Evolutionary conservation across 1,140 invertebrate species (phyloP).

Genomic region (Drosophila neocordata): DNA sequence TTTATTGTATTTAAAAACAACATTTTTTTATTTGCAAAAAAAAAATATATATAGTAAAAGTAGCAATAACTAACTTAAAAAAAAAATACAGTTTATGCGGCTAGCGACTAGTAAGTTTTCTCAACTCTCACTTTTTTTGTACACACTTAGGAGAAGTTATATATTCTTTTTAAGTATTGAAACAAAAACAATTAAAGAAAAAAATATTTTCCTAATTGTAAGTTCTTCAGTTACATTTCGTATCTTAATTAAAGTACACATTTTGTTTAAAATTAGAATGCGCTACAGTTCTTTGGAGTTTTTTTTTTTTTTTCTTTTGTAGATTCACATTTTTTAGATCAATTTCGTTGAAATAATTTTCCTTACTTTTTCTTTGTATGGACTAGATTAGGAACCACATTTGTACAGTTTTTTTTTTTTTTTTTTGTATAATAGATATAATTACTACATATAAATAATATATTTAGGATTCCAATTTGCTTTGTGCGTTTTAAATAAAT

Average conservation of each 20-base stretch:
- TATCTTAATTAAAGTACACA: slow-evolving; percentile 55
- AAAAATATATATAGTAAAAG: background rate
- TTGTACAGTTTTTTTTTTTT: slow-evolving; percentile 80
- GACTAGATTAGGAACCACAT: slow-evolving; percentile 83
- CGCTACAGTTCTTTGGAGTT: slow-evolving; percentile 65
- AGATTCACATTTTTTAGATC: slow-evolving; percentile 3
- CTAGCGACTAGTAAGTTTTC: slow-evolving; percentile 1
- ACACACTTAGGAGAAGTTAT: background rate
- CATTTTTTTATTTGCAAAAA: background rate
- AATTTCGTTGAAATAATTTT: slow-evolving; percentile 48
- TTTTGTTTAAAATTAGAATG: slow-evolving; percentile 41
- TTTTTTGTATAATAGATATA: slow-evolving; percentile 59
- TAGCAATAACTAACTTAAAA: background rate
- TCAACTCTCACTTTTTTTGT: background rate
- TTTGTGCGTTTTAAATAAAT: slow-evolving; percentile 21
- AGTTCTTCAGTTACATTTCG: background rate
- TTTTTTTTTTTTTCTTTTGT: background rate
- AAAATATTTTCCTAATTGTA: slow-evolving; percentile 3
- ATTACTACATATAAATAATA: slow-evolving; percentile 38
- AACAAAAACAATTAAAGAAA: background rate
- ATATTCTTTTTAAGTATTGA: background rate
- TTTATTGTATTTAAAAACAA: too few species aligned
- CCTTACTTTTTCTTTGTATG: slow-evolving; percentile 27
- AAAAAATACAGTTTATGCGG: slow-evolving; percentile 5
- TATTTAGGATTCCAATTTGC: slow-evolving; percentile 14